Base-by-base conservation (phyloP, 2,888 invertebrate genomes). In the Scaeva pyrastri region DNA sequence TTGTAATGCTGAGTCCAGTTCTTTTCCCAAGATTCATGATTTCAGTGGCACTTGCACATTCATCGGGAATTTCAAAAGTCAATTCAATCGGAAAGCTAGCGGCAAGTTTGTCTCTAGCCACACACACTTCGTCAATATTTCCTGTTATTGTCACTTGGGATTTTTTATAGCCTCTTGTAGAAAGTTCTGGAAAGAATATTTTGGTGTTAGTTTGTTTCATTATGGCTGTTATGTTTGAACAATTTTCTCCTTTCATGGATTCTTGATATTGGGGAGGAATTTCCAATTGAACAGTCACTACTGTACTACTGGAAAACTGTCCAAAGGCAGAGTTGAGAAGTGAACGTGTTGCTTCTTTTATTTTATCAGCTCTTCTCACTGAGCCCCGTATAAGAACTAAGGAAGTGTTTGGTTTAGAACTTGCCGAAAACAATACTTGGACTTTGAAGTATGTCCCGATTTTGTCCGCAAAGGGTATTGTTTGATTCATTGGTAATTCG, bases 241-340 rank as follows among this genome's bases (percentile, higher is more conserved):
- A 96, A 75, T 95, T 95, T 74, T 96, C 95, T 0, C 98, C 98
- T 81, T 97, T 94, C 5, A 98, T 98, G 88, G 96, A 95, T 86
- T 95, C 94, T 93, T 98, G 98, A 92, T 98, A 98, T 91, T 98
- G 97, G 0, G 98, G 97, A 0, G 98, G 97, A 84, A 99, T 97
- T 92, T 98, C 98, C 93, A 98, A 94, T 19, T 60, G 52, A 2
- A 31, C 19, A 3, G 68, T 66, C 8, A 71, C 43, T 31, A 52
- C 36, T 0, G 58, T 66, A 14, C 14, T 55, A 6, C 93, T 95
- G 94, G 91, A 97, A 96, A 74, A 96, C 96, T 77, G 96, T 93
- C 88, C 94, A 94, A 84, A 96, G 96, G 91, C 96, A 97, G 94
- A 96, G 89, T 95, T 95, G 90, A 97, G 96, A 78, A 97, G 94